These are phyloP conservation scores for Trichonephila clavata DNA, from an alignment of 1,140 invertebrate species.

Conservation along the genomic window DNA sequence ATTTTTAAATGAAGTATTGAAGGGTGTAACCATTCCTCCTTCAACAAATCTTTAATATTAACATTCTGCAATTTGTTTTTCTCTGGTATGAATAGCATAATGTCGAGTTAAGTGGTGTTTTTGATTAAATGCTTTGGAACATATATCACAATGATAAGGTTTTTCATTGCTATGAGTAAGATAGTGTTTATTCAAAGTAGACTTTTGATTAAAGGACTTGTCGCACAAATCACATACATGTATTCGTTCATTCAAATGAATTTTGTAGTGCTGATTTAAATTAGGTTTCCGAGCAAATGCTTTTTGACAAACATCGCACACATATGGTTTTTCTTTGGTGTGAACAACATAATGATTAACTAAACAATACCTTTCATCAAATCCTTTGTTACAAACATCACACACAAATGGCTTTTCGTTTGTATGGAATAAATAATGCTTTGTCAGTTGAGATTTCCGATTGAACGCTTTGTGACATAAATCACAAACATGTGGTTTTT, in stretches of 20 bases:
- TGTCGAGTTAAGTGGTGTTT: slow-evolving; percentile 81
- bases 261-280: slow-evolving; percentile 2
- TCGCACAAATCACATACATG: background rate
- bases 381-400: slow-evolving; percentile 94
- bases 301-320: slow-evolving; percentile 18
- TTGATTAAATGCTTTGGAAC: slow-evolving; percentile 21
- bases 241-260: background rate
- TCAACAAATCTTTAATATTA: too few species aligned
- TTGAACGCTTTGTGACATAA: slow-evolving; percentile 83
- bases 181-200: too few species aligned
- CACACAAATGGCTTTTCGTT: slow-evolving; percentile 98
- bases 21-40: too few species aligned
- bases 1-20: too few species aligned
- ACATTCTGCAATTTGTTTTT: background rate
- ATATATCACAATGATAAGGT: background rate
- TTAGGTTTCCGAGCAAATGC: slow-evolving; percentile 6
- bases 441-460: slow-evolving; percentile 91
- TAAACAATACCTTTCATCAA: slow-evolving; percentile 95
- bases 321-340: slow-evolving; percentile 89
- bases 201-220: too few species aligned
- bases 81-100: slow-evolving; percentile 79
- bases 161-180: too few species aligned
- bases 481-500: slow-evolving; percentile 88
- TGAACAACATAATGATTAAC: slow-evolving; percentile 96
- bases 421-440: slow-evolving; percentile 96